Base-by-base conservation (phyloP, 2,888 invertebrate genomes). In the Matsumyia berberina region DNA sequence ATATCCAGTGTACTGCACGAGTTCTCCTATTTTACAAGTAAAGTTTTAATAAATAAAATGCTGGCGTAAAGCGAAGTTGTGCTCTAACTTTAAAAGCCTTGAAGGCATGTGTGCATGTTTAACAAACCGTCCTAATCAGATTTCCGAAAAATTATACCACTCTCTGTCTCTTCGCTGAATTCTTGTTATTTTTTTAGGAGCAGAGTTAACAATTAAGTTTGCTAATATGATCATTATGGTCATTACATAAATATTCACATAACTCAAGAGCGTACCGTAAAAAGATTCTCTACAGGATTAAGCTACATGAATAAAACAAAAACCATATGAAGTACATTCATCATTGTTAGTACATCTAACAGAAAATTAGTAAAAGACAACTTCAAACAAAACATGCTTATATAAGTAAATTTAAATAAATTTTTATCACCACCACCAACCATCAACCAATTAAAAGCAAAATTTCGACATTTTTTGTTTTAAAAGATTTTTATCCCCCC, bases 281-380 rank as follows among this genome's bases (percentile, higher is more conserved):
- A n/a, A 69, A 69, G 55, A 19, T 42, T 46, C 44, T 55, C 66
- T 60, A 74, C 37, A 53, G 37, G 42, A 55, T 46, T 46, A 66
- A 58, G 67, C 51, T 67, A 42, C 39, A 66, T 76, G 66, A 67
- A 35, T 6, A 33, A 9, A 55, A 58, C 6, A 19, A 64, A 19
- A n/a, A 15, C 29, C 39, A 62, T 24, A 46, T 46, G 29, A 58
- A 57, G 39, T n/a, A 57, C 66, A 66, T 67, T 77, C 42, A 51
- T 33, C 12, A 17, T 44, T 42, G 46, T 74, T 69, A 69, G 44
- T 69, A 77, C 5, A 1, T 7, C 31, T 67, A 58, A 49, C 24
- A 39, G 67, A 77, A 77, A 77, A 29, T 77, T 58, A 77, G 51
- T 69, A 33, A 7, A 67, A 49, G 29, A 17, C 35, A n/a, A 35